A percentile compares a stretch with the other conserved stretches of the same genome.
These are phyloP conservation scores for Hypsibius dujardini DNA, from an alignment of 1,140 invertebrate species.

Conservation along the genomic window DNA sequence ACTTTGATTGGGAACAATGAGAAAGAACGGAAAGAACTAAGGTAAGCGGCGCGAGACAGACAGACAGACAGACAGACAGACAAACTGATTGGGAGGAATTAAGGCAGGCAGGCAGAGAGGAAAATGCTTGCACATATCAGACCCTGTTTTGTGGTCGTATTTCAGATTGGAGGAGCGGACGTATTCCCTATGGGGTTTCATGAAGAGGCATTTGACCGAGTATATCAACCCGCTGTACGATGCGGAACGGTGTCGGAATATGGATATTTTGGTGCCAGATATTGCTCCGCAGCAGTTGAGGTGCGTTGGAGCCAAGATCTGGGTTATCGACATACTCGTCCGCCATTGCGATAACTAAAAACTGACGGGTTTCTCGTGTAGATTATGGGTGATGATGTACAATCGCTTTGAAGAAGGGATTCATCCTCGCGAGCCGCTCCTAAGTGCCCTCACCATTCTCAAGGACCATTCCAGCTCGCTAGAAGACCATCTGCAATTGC, in stretches of 20 bases:
- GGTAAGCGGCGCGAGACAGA: constrained; percentile 38
- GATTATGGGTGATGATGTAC: constrained; percentile 92
- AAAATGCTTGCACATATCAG: too few relatives aligned
- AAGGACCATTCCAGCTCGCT: constrained; percentile 68
- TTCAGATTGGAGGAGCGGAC: constrained; percentile 62
- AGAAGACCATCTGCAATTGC: constrained; percentile 68
- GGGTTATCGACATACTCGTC: constrained; percentile 16
- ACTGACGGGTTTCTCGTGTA: constrained; percentile 31
- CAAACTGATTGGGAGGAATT: too few relatives aligned
- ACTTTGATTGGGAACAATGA: constrained; percentile 87
- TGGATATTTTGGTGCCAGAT: constrained; percentile 52
- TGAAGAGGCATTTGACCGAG: constrained; percentile 69
- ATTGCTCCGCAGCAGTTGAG: constrained; percentile 68
- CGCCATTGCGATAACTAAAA: background rate
- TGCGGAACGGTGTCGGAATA: constrained; percentile 39
- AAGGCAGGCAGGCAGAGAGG: too few relatives aligned
- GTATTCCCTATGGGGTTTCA: constrained; percentile 83
- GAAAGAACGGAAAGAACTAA: constrained; percentile 64
- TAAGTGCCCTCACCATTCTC: constrained; percentile 46
- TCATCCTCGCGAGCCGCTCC: constrained; percentile 71
- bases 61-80: background rate
- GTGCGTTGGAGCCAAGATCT: constrained; percentile 36
- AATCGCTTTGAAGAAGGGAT: constrained; percentile 87
- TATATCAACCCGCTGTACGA: constrained; percentile 82
- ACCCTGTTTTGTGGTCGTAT: background rate